Evolutionary conservation across 2,113 vertebrate species (phyloP).

Genomic region (Callipepla californica): DNA sequence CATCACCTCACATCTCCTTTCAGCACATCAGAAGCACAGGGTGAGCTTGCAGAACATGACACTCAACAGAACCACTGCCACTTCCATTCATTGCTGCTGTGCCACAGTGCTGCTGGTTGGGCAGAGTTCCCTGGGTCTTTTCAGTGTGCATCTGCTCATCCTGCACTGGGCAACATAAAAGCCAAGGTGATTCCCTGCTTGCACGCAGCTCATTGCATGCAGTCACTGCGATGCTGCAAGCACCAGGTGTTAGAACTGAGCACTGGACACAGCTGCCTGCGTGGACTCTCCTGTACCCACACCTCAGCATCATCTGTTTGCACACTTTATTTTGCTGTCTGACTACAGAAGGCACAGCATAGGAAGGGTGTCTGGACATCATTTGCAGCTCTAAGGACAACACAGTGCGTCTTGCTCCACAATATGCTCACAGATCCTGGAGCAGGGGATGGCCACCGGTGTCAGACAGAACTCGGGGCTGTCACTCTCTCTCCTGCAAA

Average conservation of each 20-base stretch:
- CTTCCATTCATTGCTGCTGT: background rate
- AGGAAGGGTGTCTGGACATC: background rate
- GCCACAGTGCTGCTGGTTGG: fast-evolving
- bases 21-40: background rate
- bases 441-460: background rate
- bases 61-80: background rate
- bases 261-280: background rate
- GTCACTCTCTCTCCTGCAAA: background rate
- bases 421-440: background rate
- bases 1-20: background rate
- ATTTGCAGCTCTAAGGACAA: background rate
- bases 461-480: background rate
- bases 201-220: background rate
- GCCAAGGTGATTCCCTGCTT: background rate
- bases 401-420: background rate
- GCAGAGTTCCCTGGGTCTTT: background rate
- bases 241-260: background rate
- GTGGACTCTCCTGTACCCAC: background rate
- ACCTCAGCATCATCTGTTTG: background rate
- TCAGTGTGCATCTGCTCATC: background rate
- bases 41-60: background rate
- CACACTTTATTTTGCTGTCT: background rate
- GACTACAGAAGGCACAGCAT: background rate
- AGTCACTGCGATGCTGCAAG: background rate
- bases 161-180: background rate